Evolutionary conservation across 2,113 vertebrate species (phyloP).

Genomic region (Rhizomys pruinosus): DNA sequence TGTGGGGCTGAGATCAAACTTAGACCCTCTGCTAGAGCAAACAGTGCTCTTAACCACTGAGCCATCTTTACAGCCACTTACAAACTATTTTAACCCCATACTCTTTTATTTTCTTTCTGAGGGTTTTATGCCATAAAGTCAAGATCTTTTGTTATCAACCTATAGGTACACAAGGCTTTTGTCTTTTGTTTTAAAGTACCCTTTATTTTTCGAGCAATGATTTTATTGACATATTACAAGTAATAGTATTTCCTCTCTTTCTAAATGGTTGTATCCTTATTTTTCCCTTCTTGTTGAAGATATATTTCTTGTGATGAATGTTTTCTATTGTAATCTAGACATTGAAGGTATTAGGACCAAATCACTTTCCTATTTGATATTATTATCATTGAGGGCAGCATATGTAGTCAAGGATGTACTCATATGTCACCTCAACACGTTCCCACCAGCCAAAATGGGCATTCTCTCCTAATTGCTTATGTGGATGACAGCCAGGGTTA

Average conservation of each 20-base stretch:
- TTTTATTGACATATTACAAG: no score
- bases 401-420: no score
- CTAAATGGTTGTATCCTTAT: no score
- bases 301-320: neutral
- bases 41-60: no score
- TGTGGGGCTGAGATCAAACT: no score
- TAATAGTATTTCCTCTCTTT: no score
- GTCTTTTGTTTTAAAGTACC: no score
- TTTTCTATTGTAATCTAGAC: neutral
- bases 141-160: neutral
- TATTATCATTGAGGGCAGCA: no score
- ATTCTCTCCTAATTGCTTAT: neutral
- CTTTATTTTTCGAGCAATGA: no score
- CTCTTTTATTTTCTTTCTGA: neutral
- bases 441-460: neutral
- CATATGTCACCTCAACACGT: neutral
- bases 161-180: no score
- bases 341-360: neutral
- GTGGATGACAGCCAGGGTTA: neutral
- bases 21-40: no score
- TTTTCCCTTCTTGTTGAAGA: neutral
- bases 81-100: neutral
- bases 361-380: neutral
- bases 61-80: neutral
- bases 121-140: neutral